Evolutionary conservation across 2,797 vertebrate species (phyloP).

Genomic region (Enteromius unitaeniatus): DNA sequence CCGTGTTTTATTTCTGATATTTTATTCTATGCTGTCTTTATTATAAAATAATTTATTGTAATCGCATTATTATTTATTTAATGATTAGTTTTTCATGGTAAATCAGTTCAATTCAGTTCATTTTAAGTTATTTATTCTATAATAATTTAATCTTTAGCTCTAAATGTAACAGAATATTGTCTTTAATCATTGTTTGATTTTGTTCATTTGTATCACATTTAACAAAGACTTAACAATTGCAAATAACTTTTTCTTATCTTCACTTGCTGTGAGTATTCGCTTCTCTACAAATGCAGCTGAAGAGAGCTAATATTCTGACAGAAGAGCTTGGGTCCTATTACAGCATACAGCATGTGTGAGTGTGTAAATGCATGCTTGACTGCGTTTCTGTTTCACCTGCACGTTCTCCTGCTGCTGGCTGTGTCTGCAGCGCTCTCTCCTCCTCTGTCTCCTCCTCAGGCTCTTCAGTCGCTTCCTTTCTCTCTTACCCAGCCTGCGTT

Average conservation of each 20-base stretch:
- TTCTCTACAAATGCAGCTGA: neutral
- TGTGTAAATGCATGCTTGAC: conserved; percentile 3
- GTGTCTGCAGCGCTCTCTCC: conserved; percentile 82
- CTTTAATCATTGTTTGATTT: neutral
- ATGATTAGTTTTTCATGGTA: neutral
- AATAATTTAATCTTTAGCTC: neutral
- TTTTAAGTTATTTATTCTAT: neutral
- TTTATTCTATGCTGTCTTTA: too few species aligned
- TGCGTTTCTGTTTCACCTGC: conserved; percentile 68
- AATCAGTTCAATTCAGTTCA: neutral
- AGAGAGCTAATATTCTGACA: neutral
- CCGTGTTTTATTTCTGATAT: neutral
- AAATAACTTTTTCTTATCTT: neutral
- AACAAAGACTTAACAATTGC: neutral
- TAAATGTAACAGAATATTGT: neutral
- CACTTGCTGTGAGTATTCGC: neutral
- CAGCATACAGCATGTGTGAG: neutral
- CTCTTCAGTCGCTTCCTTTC: conserved; percentile 86
- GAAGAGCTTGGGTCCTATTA: neutral
- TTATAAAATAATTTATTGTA: neutral
- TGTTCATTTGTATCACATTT: neutral
- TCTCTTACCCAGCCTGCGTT: conserved; percentile 78
- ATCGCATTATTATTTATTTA: neutral
- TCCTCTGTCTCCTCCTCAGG: conserved; percentile 83
- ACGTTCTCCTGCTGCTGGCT: conserved; percentile 77